Base-by-base conservation (phyloP, 1,140 invertebrate species). In the Fopius arisanus region DNA sequence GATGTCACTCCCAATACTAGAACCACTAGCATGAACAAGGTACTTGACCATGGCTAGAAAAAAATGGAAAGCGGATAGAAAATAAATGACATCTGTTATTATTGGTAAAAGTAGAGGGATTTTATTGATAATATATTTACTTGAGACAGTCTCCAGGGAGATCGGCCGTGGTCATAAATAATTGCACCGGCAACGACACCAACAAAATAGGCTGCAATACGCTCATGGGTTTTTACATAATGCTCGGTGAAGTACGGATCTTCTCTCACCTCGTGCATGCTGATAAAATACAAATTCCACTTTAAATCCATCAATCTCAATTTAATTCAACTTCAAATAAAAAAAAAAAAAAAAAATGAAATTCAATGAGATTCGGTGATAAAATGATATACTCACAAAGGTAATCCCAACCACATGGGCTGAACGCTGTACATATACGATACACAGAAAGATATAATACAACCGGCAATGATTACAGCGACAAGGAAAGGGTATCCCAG, bases 151-250 rank as follows among this genome's bases (percentile, higher is more conserved):
- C 76, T 78, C 81, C 81, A 83, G 28, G 73, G 80, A 14, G 77
- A 72, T 67, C 73, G 75, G 59, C 80, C 76, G 48, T 82, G 79
- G 70, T 85, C 82, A 71, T 83, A 82, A 54, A 85, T 77, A 43
- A 85, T 75, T 40, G 81, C 79, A 63, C 84, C 84, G 33, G 70
- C 28, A 21, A 84, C 76, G 70, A 85, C 77, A 75, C 84, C 83
- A 26, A 85, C 72, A 14, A 83, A 77, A 75, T 83, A 85, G 12
- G 81, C 63, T 16, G 78, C 76, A 7, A 80, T 69, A 26, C 81
- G 79, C 78, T 82, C 77, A 67, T 85, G 83, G 16, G 83, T 79
- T 75, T 81, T 83, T 23, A 83, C 77, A 54, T 85, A 85, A 67
- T 83, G 80, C 29, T 81, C 62, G 9, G 73, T 68, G 67, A 83